Base-by-base conservation (phyloP, 2,797 vertebrate genomes). In the Chelon labrosus region DNA sequence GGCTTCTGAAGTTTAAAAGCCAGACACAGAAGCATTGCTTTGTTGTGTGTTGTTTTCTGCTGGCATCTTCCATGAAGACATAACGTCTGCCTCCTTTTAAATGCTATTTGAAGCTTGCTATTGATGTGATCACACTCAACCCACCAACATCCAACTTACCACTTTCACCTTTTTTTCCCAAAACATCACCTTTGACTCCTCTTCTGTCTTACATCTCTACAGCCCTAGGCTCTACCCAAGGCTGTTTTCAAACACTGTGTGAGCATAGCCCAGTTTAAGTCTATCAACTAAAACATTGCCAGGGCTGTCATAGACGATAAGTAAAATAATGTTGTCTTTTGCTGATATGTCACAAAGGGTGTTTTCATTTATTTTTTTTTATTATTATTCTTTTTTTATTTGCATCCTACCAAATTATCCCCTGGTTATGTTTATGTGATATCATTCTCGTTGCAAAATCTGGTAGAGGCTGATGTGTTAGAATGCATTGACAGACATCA, bases 1-100 rank as follows among this genome's bases (percentile, higher is more conserved):
- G 58, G 73, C 38, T 47, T 39, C 9, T 22, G 22, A 10, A 75
- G 51, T 72, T 44, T 42, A 77, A 80, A 68, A 77, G 22, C 11
- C 20, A 14, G 12, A 37, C 22, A 70, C 35, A 5, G 14, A 9
- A 1, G 22, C 6, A 10, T 65, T 46, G n/a, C 25, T 20, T 58
- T 79, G 50, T 65, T 55, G 53, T 66, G 62, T 52, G 53, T 66
- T 19, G 46, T 27, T 20, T 51, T 65, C 47, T 37, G 20, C 10
- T 65, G 39, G 35, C 22, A 27, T 66, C 53, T 41, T 61, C 46
- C 38, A 27, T 59, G 19, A 61, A 64, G 53, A 70, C 17, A 47
- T 22, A 16, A 47, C 39, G 19, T 55, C 39, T 65, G 42, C 61
- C 25, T 56, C 7, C 52, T 63, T 41, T 53, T 31, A 51, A 57